Conservation (phyloP, 2,113 vertebrate genomes). For the Beaufortia kweichowensis region DNA sequence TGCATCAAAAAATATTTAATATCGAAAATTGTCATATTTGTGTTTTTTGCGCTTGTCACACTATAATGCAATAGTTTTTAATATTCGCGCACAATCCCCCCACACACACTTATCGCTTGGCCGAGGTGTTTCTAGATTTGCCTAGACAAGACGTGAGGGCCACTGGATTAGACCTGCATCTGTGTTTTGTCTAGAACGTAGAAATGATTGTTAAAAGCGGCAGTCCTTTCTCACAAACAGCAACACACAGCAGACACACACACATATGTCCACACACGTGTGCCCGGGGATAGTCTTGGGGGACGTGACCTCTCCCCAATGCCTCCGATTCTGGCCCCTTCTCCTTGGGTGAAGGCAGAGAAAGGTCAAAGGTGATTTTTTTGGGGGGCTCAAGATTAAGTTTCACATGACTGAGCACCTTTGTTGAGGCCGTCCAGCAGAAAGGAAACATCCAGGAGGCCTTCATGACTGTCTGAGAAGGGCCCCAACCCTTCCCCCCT, state of each 20-base stretch:
- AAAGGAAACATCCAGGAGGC: conserved; percentile 77
- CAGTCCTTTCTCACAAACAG: conserved; percentile 36
- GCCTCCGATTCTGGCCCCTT: conserved; percentile 67
- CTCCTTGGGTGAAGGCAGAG: conserved; percentile 74
- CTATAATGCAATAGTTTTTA: no score
- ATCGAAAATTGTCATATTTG: no score
- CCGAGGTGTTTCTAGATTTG: conserved; percentile 2
- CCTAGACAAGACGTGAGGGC: conserved; percentile 15
- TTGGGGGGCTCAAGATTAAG: conserved; percentile 78
- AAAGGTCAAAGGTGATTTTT: conserved; percentile 84
- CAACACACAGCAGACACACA: conserved; percentile 55
- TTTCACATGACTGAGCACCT: conserved; percentile 87
- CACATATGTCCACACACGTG: conserved; percentile 60
- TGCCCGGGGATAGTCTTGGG: conserved; percentile 72
- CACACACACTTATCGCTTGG: conserved; percentile 40
- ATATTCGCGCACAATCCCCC: no score
- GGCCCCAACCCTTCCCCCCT: conserved; percentile 27
- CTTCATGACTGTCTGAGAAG: conserved; percentile 74
- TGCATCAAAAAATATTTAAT: no score
- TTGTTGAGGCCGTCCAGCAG: conserved; percentile 82
- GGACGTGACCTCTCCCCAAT: conserved; percentile 79
- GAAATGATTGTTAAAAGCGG: not conserved
- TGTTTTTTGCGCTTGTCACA: no score
- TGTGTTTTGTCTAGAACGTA: conserved; percentile 33
- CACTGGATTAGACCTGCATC: conserved; percentile 18